Conservation (phyloP, 2,888 invertebrate genomes). For the Agapetus fuscipes region DNA sequence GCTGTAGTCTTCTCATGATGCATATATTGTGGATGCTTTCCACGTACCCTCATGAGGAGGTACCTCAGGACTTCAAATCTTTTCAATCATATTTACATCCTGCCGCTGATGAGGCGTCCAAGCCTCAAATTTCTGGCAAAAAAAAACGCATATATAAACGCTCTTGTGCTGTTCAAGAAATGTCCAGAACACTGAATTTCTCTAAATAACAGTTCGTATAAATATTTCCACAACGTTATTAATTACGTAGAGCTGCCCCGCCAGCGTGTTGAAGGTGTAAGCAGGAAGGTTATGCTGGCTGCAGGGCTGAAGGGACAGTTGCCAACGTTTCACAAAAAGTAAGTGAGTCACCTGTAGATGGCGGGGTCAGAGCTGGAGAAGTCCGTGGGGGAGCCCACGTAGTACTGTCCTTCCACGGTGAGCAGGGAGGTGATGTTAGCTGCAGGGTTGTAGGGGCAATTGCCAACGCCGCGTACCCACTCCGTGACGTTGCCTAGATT, state of each 20-base stretch:
- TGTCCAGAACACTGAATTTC: no score
- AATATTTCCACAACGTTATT: not conserved
- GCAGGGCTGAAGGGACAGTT: conserved; percentile 81
- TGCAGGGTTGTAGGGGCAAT: conserved; percentile 77
- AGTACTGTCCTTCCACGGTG: conserved; percentile 61
- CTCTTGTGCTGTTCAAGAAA: no score
- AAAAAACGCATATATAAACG: no score
- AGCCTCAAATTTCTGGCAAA: no score
- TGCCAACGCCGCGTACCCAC: conserved; percentile 66
- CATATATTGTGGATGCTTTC: no score
- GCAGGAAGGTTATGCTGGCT: conserved; percentile 76
- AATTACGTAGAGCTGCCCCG: conserved; percentile 61
- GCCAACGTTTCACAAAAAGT: conserved; percentile 54
- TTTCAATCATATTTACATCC: no score
- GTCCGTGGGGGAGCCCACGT: conserved; percentile 73
- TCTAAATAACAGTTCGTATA: no score
- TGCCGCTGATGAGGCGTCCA: no score
- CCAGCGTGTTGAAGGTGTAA: conserved; percentile 39
- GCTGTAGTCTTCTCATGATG: no score
- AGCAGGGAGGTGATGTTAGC: conserved; percentile 81
- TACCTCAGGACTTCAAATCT: no score
- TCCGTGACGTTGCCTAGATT: conserved; percentile 59
- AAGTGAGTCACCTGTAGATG: conserved; percentile 59
- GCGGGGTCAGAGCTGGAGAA: conserved; percentile 75
- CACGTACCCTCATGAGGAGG: no score